Percentiles rank a stretch among this genome's conserved stretches.
phyloP scores from a whole-genome alignment of 1,140 invertebrate genomes.

The Pogonus chalceus region DNA sequence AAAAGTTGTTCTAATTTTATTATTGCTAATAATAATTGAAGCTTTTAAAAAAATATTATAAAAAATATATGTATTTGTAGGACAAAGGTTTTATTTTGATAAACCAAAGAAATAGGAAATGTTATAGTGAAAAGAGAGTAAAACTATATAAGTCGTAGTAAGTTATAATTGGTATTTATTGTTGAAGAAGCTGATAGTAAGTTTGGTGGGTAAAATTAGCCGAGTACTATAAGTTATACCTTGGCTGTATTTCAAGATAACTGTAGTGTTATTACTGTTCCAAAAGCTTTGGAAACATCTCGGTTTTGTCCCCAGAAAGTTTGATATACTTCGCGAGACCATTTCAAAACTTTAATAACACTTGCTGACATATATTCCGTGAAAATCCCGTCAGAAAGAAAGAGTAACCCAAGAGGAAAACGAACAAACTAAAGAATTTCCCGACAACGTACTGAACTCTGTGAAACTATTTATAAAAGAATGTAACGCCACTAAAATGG shows the following conservation, averaged over 20 bases:
- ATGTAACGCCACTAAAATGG: background rate
- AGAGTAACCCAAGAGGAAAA: background rate
- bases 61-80: too few species aligned
- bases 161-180: too few species aligned
- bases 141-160: too few species aligned
- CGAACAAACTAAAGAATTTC: background rate
- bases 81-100: too few species aligned
- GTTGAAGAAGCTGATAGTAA: too few species aligned
- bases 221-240: too few species aligned
- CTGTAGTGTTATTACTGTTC: background rate
- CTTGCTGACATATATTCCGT: background rate
- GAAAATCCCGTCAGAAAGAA: background rate
- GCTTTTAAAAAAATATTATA: too few species aligned
- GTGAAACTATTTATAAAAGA: background rate
- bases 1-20: too few species aligned
- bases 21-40: too few species aligned
- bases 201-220: too few species aligned
- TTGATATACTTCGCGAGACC: background rate
- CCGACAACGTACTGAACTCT: background rate
- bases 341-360: background rate
- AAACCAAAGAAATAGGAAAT: too few species aligned
- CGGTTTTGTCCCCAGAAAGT: background rate
- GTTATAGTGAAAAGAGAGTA: too few species aligned
- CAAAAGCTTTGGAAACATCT: background rate
- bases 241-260: background rate